phyloP scores from a whole-genome alignment of 2,797 vertebrate species.

The Gymnopithys bicolor region DNA sequence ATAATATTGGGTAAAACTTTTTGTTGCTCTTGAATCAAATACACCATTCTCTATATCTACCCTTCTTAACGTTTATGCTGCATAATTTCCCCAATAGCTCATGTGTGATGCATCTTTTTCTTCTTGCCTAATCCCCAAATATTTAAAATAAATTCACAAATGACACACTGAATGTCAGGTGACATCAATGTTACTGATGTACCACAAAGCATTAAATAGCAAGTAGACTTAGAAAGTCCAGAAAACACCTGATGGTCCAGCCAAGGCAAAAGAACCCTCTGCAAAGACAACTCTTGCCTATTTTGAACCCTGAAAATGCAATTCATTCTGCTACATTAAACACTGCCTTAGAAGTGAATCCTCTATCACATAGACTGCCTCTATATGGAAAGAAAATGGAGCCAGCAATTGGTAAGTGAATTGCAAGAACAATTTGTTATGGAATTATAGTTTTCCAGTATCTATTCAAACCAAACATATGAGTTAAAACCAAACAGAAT shows the following conservation, averaged over 20 bases:
- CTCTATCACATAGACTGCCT: background rate
- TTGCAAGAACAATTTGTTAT: background rate
- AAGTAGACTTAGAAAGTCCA: background rate
- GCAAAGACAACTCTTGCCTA: background rate
- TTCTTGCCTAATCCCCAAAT: background rate
- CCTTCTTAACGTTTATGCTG: background rate
- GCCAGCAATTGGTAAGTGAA: background rate
- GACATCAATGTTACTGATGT: background rate
- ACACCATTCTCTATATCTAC: background rate
- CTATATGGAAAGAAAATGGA: background rate
- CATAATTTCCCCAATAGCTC: background rate
- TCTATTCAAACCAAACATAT: background rate
- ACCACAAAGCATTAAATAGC: background rate
- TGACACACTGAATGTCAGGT: background rate
- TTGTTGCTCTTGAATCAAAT: background rate
- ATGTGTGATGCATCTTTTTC: fast-evolving
- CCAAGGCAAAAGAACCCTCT: background rate
- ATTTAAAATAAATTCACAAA: background rate
- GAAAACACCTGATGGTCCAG: background rate
- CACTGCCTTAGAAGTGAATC: background rate
- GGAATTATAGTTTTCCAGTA: background rate
- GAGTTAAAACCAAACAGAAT: background rate
- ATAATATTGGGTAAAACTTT: background rate
- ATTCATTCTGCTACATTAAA: background rate
- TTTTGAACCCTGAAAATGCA: background rate